Evolutionary conservation across 92 coral and sea anemone genomes (phyloP).

Genomic region (Metridium senile): DNA sequence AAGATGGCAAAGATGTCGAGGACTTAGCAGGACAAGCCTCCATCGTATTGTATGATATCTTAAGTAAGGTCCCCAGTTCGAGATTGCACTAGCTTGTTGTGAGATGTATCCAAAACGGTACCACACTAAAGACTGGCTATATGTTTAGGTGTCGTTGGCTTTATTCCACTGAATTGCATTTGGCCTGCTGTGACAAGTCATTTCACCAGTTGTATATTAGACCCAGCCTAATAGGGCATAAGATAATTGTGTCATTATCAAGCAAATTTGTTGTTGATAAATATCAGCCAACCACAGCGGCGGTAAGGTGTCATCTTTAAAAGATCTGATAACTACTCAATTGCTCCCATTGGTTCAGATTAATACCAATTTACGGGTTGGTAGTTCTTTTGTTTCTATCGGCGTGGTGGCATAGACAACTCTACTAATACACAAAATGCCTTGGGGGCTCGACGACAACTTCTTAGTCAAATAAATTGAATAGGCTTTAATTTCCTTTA

Average conservation of each 20-base stretch:
- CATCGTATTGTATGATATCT: constrained; percentile 15
- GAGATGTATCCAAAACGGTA: constrained; percentile 8
- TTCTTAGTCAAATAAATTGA: constrained; percentile 50
- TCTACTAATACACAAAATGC: constrained; percentile 73
- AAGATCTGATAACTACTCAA: constrained; percentile 95
- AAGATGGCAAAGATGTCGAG: constrained; percentile 19
- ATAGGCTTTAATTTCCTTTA: constrained; percentile 46
- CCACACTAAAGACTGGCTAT: constrained; percentile 19
- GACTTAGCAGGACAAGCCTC: constrained; percentile 34
- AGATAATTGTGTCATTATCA: constrained; percentile 99
- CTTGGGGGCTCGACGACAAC: constrained; percentile 50
- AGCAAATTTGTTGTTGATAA: constrained; percentile 99
- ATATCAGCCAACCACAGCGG: constrained; percentile 96
- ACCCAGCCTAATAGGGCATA: constrained; percentile 99
- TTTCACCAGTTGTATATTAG: constrained; percentile 91
- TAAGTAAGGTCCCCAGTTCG: constrained; percentile 3
- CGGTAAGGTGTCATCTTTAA: constrained; percentile 92
- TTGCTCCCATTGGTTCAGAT: constrained; percentile 96
- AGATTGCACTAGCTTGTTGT: background rate
- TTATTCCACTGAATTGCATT: constrained; percentile 61
- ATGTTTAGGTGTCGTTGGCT: constrained; percentile 40
- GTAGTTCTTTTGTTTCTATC: constrained; percentile 89
- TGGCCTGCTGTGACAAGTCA: constrained; percentile 97
- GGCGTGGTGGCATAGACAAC: constrained; percentile 93
- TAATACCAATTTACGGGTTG: constrained; percentile 97